Base-by-base conservation (phyloP, 1,140 invertebrate genomes). In the Calephelis nemesis region DNA sequence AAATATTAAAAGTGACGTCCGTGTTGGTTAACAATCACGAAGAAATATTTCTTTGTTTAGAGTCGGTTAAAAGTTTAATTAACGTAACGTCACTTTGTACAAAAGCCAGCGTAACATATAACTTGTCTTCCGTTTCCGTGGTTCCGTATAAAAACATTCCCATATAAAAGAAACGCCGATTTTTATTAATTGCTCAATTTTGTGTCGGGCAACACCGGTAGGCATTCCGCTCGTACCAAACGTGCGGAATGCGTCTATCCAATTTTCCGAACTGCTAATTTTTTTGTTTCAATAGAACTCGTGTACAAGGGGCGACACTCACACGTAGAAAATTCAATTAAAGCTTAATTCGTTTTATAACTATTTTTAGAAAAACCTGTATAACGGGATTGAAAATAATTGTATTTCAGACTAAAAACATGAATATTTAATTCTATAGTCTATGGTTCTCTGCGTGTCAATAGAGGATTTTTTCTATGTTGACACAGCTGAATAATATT, bases 351-450 rank as follows among this genome's bases (percentile, higher is more conserved):
- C 65, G 64, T 63, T 70, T 63, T 62, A 58, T 66, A 58, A 40
- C 54, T 58, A 58, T 58, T 58, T 58, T 58, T 58, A 58, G 54
- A 39, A 58, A 6, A 58, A 19, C 52, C 52, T 11, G 54, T 12
- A 58, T 39, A 58, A 58, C 30, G 19, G 54, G 30, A 39, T 58
- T 39, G 19, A 39, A 65, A 67, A 66, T 70, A 49, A 70, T 67
- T 70, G 64, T 15, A 67, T 70, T 15, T 63, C 42, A 47, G 48
- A 62, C 62, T 48, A 62, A 60, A 70, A 52, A 63, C 49, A 47
- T 70, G 69, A 70, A 70, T 66, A 66, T 70, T 66, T 63, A 66
- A 70, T 70, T 67, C 49, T 40, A 66, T 70, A 66, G 52, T 10
- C 52, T 52, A 42, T 49, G 39, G 58, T 39, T 47, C 42, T 30